A percentile compares a stretch with the other conserved stretches of the same genome.
These are phyloP conservation scores for Acromyrmex charruanus DNA, from an alignment of 1,140 invertebrate species.

Conservation along the genomic window DNA sequence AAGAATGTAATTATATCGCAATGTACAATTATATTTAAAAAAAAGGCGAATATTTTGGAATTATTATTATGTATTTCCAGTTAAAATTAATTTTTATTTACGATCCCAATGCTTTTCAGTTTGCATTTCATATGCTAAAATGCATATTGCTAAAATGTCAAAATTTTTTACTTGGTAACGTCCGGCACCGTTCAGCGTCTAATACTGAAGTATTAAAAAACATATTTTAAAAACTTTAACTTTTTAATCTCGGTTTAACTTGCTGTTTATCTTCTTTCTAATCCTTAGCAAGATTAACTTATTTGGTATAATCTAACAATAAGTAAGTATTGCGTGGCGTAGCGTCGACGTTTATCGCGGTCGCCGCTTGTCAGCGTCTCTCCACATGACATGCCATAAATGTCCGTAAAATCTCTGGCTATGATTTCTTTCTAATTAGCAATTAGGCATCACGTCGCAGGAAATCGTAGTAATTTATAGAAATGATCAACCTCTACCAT, in stretches of 20 bases:
- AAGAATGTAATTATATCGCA: not conserved
- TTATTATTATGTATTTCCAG: not conserved
- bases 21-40: not conserved
- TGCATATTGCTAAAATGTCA: not conserved
- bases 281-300: no score
- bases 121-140: not conserved
- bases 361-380: no score
- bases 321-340: no score
- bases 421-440: slow-evolving; percentile 11
- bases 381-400: no score
- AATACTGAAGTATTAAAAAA: no score
- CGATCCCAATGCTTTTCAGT: not conserved
- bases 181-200: no score
- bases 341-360: no score
- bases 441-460: slow-evolving; percentile 27
- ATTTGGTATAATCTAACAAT: no score
- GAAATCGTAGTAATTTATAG: slow-evolving; percentile 19
- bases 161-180: no score
- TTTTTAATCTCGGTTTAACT: no score
- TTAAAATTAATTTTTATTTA: not conserved
- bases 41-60: not conserved
- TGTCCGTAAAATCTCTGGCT: not conserved
- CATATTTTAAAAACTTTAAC: no score
- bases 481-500: slow-evolving; percentile 16
- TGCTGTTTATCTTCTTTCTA: no score